Evolutionary conservation across 2,888 invertebrate species (phyloP), one percentile per base, ranked within the genome.

Genomic region (Acholoe squamosa): DNA sequence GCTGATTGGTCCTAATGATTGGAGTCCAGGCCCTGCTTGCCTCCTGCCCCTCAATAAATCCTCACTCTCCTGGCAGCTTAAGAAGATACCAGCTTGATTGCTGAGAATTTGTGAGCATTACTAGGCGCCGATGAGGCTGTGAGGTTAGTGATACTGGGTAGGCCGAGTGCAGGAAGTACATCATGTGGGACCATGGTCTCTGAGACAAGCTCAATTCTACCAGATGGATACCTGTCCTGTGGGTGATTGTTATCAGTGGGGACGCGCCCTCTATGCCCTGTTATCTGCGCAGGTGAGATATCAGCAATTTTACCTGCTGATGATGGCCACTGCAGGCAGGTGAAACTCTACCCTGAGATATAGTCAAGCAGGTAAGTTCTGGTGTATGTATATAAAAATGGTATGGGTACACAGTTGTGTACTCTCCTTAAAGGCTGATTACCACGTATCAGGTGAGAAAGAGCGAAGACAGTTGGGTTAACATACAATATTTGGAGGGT

Each of bases 41-140:
- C 71, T 71, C 28, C 71, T 71, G 71, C 71, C 71, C 71, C 71
- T 71, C 71, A 25, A 71, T 71, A 71, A 71, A 71, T 71, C 71
- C 71, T 28, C 25, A 10, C 34, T 43, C 25, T 43, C 12, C 61
- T 34, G 80, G 22, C 80, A 80, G 80, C 34, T 80, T 19, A 19
- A 19, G 22, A 43, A 80, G 80, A 80, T 80, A 80, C 80, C 80
- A 80, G 7, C 80, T 43, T 80, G 80, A 80, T 80, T 80, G 80
- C 34, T 7, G 80, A 33, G 80, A 80, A 80, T 80, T 80, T 43
- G 80, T 7, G 34, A 33, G 22, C 19, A 80, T 80, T 34, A 22
- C 34, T 5, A 12, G 19, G 80, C 34, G 80, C 43, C 33, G 19
- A n/a, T n/a, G 61, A n/a, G 61, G 61, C 22, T 61, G 61, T 61